Evolutionary conservation across 2,888 invertebrate genomes (phyloP).

Genomic region (Odontothrips loti): DNA sequence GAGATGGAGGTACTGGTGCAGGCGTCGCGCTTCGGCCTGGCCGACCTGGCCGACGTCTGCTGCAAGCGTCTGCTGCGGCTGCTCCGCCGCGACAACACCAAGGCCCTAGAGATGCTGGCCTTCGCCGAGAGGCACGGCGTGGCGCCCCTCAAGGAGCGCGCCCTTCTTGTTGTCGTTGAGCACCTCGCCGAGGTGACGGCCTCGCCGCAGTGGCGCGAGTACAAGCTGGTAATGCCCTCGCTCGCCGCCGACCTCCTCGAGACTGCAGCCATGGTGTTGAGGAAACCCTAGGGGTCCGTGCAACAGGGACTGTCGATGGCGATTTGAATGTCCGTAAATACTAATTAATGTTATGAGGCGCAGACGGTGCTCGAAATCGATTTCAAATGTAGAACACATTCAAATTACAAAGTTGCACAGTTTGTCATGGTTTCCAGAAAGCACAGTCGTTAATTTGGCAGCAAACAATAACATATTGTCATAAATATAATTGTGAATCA

Average conservation of each 20-base stretch:
- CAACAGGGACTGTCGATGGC: neutral
- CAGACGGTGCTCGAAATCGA: too few species aligned
- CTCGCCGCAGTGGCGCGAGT: neutral
- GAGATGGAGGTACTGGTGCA: conserved; percentile 1
- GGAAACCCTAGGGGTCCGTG: neutral
- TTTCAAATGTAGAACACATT: too few species aligned
- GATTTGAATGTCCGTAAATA: too few species aligned
- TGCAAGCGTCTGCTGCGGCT: neutral
- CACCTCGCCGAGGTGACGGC: conserved; percentile 7
- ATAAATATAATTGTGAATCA: too few species aligned
- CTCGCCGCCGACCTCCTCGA: conserved; percentile 11
- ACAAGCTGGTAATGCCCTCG: neutral
- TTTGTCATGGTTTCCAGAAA: too few species aligned
- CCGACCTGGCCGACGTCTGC: conserved; percentile 8
- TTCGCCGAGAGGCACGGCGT: conserved; percentile 15
- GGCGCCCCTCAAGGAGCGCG: neutral
- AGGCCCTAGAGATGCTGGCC: conserved; percentile 3
- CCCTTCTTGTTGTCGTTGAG: neutral
- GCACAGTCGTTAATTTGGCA: too few species aligned
- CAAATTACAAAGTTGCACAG: too few species aligned
- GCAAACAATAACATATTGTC: too few species aligned
- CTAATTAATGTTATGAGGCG: too few species aligned
- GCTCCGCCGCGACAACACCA: neutral
- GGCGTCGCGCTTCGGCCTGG: conserved; percentile 14
- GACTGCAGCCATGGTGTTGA: neutral